These are phyloP conservation scores for Heliocidaris erythrogramma DNA, from an alignment of 35 echinoderm and acorn worm species.

Conservation along the genomic window DNA sequence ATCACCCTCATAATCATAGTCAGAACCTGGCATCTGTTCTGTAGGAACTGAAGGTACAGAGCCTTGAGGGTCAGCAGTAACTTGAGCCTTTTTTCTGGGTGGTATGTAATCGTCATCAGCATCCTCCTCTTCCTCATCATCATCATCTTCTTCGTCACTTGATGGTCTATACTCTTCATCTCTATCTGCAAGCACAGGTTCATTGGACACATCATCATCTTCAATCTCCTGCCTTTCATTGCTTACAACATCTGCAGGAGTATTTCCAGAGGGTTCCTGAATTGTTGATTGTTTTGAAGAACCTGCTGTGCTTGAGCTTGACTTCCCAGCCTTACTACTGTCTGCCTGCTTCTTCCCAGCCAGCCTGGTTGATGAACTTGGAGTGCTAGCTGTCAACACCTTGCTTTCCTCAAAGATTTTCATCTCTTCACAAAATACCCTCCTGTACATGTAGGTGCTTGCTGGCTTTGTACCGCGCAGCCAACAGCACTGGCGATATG, in stretches of 20 bases:
- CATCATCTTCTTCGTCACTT: slow-evolving; percentile 7
- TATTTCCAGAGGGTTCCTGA: background rate
- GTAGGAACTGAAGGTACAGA: background rate
- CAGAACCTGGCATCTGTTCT: background rate
- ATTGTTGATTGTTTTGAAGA: background rate
- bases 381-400: background rate
- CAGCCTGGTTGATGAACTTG: background rate
- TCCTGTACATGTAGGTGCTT: slow-evolving; percentile 49
- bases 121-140: background rate
- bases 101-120: slow-evolving; percentile 3
- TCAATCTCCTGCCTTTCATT: background rate
- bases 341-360: slow-evolving; percentile 14
- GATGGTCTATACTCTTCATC: slow-evolving; percentile 20
- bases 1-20: background rate
- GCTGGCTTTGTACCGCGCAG: background rate
- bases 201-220: background rate
- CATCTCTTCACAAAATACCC: slow-evolving; percentile 42
- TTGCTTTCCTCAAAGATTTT: slow-evolving; percentile 8
- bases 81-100: background rate
- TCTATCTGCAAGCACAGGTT: background rate
- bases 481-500: slow-evolving; percentile 25
- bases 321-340: background rate
- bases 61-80: background rate
- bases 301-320: background rate
- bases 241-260: background rate